Conservation (phyloP, 2,888 invertebrate species). For the Matsumyia berberina region DNA sequence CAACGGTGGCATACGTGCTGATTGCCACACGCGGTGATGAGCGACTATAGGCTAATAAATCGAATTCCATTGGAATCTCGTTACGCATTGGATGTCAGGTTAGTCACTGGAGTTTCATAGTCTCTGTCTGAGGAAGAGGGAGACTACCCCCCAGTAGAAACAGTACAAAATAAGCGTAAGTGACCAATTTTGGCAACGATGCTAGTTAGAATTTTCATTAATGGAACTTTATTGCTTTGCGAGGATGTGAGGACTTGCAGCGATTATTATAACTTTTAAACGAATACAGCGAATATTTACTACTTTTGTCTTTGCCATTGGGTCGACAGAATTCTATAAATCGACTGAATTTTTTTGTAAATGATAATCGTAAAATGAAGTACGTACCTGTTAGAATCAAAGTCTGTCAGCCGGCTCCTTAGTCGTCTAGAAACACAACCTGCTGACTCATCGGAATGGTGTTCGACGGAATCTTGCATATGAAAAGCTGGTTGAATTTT, state of each 20-base stretch:
- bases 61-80: constrained; percentile 11
- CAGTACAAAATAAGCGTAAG: background rate
- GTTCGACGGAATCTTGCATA: constrained; percentile 9
- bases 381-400: constrained; percentile 61
- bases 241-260: background rate
- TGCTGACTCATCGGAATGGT: constrained; percentile 45
- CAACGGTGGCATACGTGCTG: constrained; percentile 63
- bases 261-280: background rate
- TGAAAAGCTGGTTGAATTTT: background rate
- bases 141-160: constrained; percentile 8
- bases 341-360: no score
- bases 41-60: constrained; percentile 5
- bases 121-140: background rate
- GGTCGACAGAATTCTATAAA: no score
- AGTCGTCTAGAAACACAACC: constrained; percentile 51
- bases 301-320: no score
- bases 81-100: constrained; percentile 18
- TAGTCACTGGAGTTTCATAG: constrained; percentile 28
- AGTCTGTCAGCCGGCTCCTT: constrained; percentile 43
- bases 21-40: constrained; percentile 27
- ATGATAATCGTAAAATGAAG: background rate
- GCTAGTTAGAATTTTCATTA: constrained; percentile 27
- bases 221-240: constrained; percentile 5
- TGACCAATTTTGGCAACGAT: constrained; percentile 2
- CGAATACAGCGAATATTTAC: no score